Percentiles rank a stretch among this genome's conserved stretches.
phyloP scores from a whole-genome alignment of 2,888 invertebrate genomes.

The Chirona hameri region DNA sequence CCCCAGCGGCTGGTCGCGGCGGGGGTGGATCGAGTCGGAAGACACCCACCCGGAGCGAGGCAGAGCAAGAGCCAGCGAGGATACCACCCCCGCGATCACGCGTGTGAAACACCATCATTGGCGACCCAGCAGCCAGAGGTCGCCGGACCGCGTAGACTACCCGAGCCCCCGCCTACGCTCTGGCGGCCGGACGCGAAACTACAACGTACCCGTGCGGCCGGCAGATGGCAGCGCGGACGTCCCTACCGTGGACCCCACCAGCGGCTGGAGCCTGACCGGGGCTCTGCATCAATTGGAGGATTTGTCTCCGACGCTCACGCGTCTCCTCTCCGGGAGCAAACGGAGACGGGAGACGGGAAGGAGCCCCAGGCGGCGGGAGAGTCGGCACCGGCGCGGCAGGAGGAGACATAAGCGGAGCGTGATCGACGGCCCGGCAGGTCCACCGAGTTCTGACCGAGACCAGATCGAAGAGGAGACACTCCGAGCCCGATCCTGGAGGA shows the following conservation, averaged over 20 bases:
- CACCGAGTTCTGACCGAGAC: too few species aligned
- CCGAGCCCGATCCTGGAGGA: too few species aligned
- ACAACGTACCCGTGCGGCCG: neutral
- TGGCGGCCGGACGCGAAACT: neutral
- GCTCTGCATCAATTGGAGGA: neutral
- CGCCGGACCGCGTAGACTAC: neutral
- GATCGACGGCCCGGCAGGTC: neutral
- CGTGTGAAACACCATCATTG: neutral
- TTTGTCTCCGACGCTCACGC: neutral
- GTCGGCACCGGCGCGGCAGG: neutral
- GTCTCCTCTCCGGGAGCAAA: neutral
- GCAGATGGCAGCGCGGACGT: neutral
- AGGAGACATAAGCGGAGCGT: neutral
- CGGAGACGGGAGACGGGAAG: neutral
- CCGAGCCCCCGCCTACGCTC: neutral
- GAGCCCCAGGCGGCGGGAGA: neutral
- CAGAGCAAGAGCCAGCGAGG: too few species aligned
- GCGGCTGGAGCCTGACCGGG: neutral
- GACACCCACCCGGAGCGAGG: too few species aligned
- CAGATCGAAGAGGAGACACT: too few species aligned
- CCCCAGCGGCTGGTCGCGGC: neutral
- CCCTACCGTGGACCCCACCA: neutral
- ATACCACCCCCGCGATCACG: too few species aligned
- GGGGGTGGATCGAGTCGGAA: neutral
- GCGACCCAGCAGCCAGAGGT: neutral